Evolutionary conservation across 2,113 vertebrate species (phyloP).

Genomic region (Brachypteracias leptosomus): DNA sequence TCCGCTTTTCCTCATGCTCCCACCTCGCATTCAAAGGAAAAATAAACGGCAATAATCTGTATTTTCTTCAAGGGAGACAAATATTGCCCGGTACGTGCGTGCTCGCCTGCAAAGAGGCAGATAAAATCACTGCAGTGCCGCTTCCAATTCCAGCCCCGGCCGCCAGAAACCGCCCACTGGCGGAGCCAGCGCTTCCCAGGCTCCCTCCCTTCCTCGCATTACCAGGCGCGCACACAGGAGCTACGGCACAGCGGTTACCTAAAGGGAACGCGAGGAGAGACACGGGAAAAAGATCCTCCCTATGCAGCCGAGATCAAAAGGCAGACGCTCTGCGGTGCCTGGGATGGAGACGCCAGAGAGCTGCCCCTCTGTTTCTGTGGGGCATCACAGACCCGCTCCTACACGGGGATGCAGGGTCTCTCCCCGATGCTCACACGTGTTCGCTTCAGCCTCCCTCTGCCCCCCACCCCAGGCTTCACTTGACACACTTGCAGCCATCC

Average conservation of each 20-base stretch:
- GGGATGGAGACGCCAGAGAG: neutral
- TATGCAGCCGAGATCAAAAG: neutral
- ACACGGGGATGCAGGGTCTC: fast-evolving
- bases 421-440: neutral
- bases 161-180: conserved; percentile 73
- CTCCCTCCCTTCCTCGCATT: conserved; percentile 21
- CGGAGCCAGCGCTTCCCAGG: conserved; percentile 50
- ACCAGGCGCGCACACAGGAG: neutral
- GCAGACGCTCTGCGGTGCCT: neutral
- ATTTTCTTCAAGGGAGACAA: neutral
- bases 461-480: fast-evolving
- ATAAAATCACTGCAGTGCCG: conserved; percentile 57
- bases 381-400: neutral
- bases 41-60: neutral
- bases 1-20: conserved; percentile 24
- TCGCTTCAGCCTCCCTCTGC: neutral
- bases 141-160: conserved; percentile 38
- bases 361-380: neutral
- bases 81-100: neutral
- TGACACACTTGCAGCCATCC: neutral
- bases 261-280: neutral
- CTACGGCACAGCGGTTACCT: neutral
- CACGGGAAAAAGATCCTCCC: neutral
- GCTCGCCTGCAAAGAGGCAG: conserved; percentile 22
- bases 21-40: conserved; percentile 13